Base-by-base conservation (phyloP, 2,113 vertebrate genomes). In the Apeltes quadracus region DNA sequence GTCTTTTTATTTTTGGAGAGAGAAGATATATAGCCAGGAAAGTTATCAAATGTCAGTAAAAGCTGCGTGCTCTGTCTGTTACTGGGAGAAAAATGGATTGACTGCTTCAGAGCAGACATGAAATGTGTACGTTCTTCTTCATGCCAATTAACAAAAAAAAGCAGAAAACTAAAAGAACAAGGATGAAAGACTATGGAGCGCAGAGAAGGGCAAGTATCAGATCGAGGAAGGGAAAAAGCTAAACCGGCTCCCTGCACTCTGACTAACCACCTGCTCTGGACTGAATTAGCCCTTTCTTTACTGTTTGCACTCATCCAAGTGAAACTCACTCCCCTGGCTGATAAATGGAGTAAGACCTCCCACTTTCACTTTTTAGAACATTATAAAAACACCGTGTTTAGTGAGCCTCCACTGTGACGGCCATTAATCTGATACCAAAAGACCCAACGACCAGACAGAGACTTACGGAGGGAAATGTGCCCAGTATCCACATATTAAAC, bases 251-350 rank as follows among this genome's bases (percentile, higher is more conserved):
- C 61, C 75, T 63, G 69, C 82, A 44, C 64, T 70, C 62, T 68
- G 81, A 85, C 81, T 56, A 88, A 86, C 86, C 89, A 91, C 88
- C 90, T 91, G 89, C 84, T 87, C 89, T 75, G n/a, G 61, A 72
- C 84, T 88, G 84, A 92, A 91, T 92, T 84, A 88, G 87, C 84
- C 75, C 85, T 88, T 92, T 89, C 84, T 89, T 92, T 84, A 82
- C 72, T 69, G 81, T 85, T 89, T 86, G 74, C 79, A 84, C 78
- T 78, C 83, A 59, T 78, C 83, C 76, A 67, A 87, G 87, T 86
- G 87, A 87, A 89, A 92, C 87, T 77, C 72, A 74, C 83, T 89
- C 88, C 85, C 86, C 36, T 48, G 9, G 51, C 76, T 73, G 74
- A 83, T 78, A 84, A 89, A 90, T 83, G 71, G 79, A 83, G 78